A percentile compares a stretch with the other conserved stretches of the same genome.
These are phyloP conservation scores for Aurelia aurita DNA, from an alignment of 30 jellyfish, hydroid and myxozoan species.

Conservation along the genomic window DNA sequence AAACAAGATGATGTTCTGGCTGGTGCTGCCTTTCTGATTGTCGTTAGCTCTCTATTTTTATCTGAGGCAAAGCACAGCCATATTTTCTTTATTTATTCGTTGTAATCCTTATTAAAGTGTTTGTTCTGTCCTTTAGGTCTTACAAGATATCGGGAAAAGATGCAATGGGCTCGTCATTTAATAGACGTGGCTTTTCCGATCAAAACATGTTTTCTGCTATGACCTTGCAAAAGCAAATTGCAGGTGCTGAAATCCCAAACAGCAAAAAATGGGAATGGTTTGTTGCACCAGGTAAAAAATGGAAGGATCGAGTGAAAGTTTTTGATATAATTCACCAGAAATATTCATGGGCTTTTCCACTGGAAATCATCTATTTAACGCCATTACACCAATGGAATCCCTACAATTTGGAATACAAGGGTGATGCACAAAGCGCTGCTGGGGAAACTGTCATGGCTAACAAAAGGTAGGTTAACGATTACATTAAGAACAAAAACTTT, in stretches of 20 bases:
- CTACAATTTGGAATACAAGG: slow-evolving; percentile 75
- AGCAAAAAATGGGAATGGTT: slow-evolving; percentile 62
- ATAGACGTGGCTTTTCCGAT: slow-evolving; percentile 84
- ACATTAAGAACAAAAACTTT: too few species aligned
- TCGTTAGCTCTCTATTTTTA: too few species aligned
- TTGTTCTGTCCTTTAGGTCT: too few species aligned
- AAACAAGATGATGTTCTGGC: too few species aligned
- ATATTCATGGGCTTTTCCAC: slow-evolving; percentile 96
- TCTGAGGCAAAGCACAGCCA: too few species aligned
- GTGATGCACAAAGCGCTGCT: slow-evolving; percentile 46
- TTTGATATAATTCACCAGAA: slow-evolving; percentile 73
- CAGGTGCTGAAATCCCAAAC: slow-evolving; percentile 74
- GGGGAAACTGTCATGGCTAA: slow-evolving; percentile 61
- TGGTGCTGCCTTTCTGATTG: too few species aligned
- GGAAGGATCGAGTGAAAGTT: slow-evolving; percentile 39
- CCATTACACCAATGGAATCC: slow-evolving; percentile 97
- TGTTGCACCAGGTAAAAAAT: slow-evolving; percentile 25
- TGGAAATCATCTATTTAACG: slow-evolving; percentile 89
- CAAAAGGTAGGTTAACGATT: neutral
- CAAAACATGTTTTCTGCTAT: slow-evolving; percentile 84
- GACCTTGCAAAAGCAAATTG: slow-evolving; percentile 86
- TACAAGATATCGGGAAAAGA: slow-evolving; percentile 39
- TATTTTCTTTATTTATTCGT: too few species aligned
- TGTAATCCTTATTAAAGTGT: too few species aligned
- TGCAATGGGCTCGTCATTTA: slow-evolving; percentile 87